A percentile compares a stretch with the other conserved stretches of the same genome.
Conservation (phyloP, 2,888 invertebrate genomes). For the Ectemnius cavifrons region DNA sequence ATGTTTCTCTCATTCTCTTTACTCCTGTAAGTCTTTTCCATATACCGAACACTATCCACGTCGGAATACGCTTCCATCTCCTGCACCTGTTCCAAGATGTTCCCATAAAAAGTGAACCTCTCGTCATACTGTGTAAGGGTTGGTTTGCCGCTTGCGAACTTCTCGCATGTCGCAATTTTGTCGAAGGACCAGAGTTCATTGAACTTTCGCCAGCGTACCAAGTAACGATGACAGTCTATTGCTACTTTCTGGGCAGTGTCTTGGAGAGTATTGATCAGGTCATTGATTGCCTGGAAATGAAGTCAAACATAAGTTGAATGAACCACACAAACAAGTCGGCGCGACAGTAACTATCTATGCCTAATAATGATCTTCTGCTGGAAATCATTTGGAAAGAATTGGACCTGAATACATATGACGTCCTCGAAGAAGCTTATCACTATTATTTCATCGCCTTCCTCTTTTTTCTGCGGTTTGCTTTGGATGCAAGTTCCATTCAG, state of each 20-base stretch:
- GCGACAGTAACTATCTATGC: too few species aligned
- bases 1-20: background rate
- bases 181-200: slow-evolving; percentile 88
- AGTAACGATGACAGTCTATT: slow-evolving; percentile 82
- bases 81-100: slow-evolving; percentile 84
- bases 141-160: slow-evolving; percentile 85
- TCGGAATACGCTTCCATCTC: slow-evolving; percentile 82
- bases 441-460: slow-evolving; percentile 82
- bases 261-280: slow-evolving; percentile 83
- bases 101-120: slow-evolving; percentile 90
- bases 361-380: too few species aligned
- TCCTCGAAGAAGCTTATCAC: slow-evolving; percentile 90
- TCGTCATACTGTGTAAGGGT: slow-evolving; percentile 87
- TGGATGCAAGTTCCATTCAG: slow-evolving; percentile 89
- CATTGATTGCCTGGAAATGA: slow-evolving; percentile 81
- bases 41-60: slow-evolving; percentile 82
- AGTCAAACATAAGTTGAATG: too few species aligned
- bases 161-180: slow-evolving; percentile 86
- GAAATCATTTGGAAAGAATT: background rate
- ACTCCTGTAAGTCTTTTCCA: too few species aligned
- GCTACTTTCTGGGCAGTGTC: slow-evolving; percentile 84
- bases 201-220: slow-evolving; percentile 86
- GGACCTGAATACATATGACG: slow-evolving; percentile 81
- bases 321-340: too few species aligned
- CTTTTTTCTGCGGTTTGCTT: slow-evolving; percentile 83